Percentiles rank a stretch among this genome's conserved stretches.
Conservation (phyloP, 2,888 invertebrate genomes). For the Drosophila rellima region DNA sequence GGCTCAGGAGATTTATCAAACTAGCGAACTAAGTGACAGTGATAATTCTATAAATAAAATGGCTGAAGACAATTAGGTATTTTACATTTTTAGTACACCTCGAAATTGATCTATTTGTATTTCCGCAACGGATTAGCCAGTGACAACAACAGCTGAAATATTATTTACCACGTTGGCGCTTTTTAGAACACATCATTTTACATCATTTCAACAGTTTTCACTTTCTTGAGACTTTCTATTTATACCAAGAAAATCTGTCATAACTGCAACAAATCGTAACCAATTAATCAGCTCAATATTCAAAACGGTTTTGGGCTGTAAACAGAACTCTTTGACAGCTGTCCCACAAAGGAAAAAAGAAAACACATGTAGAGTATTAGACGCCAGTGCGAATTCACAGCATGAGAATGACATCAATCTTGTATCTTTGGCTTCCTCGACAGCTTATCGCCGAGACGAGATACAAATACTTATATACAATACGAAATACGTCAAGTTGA, state of each 20-base stretch:
- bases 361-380: slow-evolving; percentile 33
- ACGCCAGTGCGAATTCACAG: slow-evolving; percentile 18
- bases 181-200: slow-evolving; percentile 43
- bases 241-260: slow-evolving; percentile 40
- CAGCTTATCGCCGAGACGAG: slow-evolving; percentile 43
- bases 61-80: neutral
- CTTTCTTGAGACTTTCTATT: slow-evolving; percentile 40
- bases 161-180: slow-evolving; percentile 37
- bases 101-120: slow-evolving; percentile 3
- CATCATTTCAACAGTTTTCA: slow-evolving; percentile 28
- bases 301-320: slow-evolving; percentile 26
- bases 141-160: slow-evolving; percentile 45
- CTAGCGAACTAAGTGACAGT: neutral
- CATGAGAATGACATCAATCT: slow-evolving; percentile 56
- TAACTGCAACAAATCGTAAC: slow-evolving; percentile 58
- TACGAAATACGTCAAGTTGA: slow-evolving; percentile 16
- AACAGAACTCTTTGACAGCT: slow-evolving; percentile 49
- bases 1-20: neutral
- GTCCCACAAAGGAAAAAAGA: slow-evolving; percentile 6
- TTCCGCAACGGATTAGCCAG: slow-evolving; percentile 10
- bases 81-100: slow-evolving; percentile 17
- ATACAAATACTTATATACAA: slow-evolving; percentile 25
- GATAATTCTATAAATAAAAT: neutral
- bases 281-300: slow-evolving; percentile 51
- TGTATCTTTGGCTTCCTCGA: slow-evolving; percentile 36